phyloP scores from a whole-genome alignment of 2,797 vertebrate species.

The Callimico goeldii region DNA sequence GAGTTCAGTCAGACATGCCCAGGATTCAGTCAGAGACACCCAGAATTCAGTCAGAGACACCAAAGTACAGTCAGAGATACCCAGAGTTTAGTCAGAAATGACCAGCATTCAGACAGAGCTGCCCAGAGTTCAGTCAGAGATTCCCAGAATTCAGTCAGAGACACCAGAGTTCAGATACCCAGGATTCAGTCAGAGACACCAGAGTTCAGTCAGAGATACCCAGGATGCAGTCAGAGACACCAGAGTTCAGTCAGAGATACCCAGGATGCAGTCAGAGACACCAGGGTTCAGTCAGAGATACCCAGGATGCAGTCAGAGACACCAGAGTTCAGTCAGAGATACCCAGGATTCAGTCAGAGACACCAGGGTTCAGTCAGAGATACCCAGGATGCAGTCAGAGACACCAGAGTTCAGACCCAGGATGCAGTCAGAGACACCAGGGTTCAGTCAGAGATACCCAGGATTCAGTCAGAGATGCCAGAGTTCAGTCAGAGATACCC shows the following conservation, averaged over 20 bases:
- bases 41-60: background rate
- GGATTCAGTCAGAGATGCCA: background rate
- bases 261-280: background rate
- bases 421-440: background rate
- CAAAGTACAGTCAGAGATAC: background rate
- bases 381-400: no score
- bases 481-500: background rate
- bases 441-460: background rate
- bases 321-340: background rate
- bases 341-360: background rate
- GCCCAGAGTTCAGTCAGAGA: background rate
- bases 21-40: background rate
- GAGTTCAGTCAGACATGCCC: background rate
- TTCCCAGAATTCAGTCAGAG: background rate
- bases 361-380: background rate
- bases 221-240: background rate
- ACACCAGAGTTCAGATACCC: rapidly evolving
- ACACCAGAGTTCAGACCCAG: no score
- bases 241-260: background rate
- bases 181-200: no score
- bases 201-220: background rate
- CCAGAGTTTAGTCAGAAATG: no score
- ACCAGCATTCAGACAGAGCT: no score
- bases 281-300: background rate
- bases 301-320: no score